Percentiles rank a stretch among this genome's conserved stretches.
Evolutionary conservation across 1,140 invertebrate species (phyloP).

Genomic region (Drosophila miranda): DNA sequence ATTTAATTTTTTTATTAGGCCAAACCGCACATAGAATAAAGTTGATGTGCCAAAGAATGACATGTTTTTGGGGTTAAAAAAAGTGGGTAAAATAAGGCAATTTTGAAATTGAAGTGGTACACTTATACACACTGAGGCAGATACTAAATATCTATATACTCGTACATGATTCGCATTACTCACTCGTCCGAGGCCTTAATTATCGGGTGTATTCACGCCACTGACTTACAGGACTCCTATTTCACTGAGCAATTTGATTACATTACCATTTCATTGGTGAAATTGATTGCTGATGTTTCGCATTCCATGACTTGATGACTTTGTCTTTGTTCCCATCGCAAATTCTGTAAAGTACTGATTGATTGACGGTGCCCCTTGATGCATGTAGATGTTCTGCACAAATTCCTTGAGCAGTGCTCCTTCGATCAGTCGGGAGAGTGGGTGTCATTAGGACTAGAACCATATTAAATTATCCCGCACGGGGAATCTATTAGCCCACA

Average conservation of each 20-base stretch:
- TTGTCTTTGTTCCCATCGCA: constrained; percentile 11
- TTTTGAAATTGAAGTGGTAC: constrained; percentile 25
- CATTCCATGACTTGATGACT: too few relatives aligned
- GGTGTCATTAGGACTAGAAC: constrained; percentile 11
- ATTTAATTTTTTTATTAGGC: constrained; percentile 77
- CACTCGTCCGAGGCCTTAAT: too few relatives aligned
- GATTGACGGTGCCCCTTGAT: constrained; percentile 51
- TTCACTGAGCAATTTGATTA: too few relatives aligned
- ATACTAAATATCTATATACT: too few relatives aligned
- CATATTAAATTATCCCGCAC: constrained; percentile 17
- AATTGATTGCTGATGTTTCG: too few relatives aligned
- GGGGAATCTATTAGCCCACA: constrained; percentile 67
- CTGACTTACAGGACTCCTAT: too few relatives aligned
- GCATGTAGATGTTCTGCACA: constrained; percentile 25
- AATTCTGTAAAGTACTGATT: constrained; percentile 52
- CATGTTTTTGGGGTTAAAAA: constrained; percentile 24
- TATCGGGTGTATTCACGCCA: too few relatives aligned
- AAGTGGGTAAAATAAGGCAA: constrained; percentile 26
- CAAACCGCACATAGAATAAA: constrained; percentile 41
- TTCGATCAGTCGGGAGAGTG: constrained; percentile 12
- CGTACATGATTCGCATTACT: not conserved
- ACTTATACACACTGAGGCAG: too few relatives aligned
- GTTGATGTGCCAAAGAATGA: constrained; percentile 3
- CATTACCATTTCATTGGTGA: too few relatives aligned
- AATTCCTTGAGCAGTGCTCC: constrained; percentile 23